Evolutionary conservation across 2,888 invertebrate genomes (phyloP).

Genomic region (Poecilobothrus nobilitatus): DNA sequence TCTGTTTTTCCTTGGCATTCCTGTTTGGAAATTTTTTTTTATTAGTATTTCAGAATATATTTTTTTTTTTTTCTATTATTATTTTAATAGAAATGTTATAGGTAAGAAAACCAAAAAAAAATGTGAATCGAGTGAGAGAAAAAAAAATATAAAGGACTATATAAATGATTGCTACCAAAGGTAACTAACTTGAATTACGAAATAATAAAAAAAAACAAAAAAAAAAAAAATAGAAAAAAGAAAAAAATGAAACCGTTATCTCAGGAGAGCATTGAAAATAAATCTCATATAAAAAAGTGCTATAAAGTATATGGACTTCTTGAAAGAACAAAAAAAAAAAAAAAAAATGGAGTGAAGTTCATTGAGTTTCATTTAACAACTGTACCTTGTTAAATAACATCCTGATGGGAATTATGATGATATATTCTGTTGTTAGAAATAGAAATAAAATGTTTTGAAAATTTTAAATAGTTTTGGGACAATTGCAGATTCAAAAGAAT

Average conservation of each 20-base stretch:
- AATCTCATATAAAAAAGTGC: neutral
- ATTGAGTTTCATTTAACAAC: no score
- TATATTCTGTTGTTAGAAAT: no score
- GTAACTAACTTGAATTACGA: neutral
- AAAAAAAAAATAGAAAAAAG: neutral
- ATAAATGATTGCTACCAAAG: slow-evolving; percentile 6
- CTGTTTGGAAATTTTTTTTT: neutral
- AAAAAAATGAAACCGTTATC: neutral
- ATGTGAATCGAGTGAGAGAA: no score
- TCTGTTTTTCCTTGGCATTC: neutral
- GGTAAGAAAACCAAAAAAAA: neutral
- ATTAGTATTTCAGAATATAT: neutral
- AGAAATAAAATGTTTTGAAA: no score
- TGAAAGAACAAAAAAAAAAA: neutral
- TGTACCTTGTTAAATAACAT: no score
- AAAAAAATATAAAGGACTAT: neutral
- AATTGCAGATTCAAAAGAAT: no score
- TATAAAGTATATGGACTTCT: neutral
- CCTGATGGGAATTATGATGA: no score
- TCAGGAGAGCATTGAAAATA: slow-evolving; percentile 1
- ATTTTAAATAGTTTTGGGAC: no score
- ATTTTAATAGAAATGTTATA: slow-evolving; percentile 2
- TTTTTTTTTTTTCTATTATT: neutral
- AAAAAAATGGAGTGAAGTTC: no score
- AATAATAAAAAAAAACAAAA: neutral